These are phyloP conservation scores for Enteromius treurensis DNA, from an alignment of 2,797 vertebrate genomes.

Conservation along the genomic window DNA sequence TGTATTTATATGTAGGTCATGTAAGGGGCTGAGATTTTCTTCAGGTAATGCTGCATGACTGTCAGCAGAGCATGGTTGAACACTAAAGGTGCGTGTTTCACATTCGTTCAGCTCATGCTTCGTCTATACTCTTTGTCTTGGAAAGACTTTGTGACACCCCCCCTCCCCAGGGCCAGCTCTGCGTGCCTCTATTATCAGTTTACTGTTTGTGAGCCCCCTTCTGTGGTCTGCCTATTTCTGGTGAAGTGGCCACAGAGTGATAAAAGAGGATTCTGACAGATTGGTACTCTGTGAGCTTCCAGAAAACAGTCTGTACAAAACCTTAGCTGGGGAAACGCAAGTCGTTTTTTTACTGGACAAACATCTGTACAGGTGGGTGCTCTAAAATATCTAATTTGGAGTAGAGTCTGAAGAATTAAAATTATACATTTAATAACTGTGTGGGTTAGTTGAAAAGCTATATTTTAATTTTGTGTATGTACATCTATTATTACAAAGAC, in stretches of 20 bases:
- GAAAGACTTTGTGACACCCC: conserved; percentile 32
- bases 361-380: conserved; percentile 18
- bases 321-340: not conserved
- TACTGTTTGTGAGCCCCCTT: conserved; percentile 50
- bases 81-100: not conserved
- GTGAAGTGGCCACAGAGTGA: conserved; percentile 54
- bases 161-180: conserved; percentile 39
- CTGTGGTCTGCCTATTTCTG: conserved; percentile 66
- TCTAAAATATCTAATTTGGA: not conserved
- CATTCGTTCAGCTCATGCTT: not conserved
- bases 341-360: not conserved
- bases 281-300: conserved; percentile 34
- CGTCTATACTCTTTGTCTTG: not conserved
- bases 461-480: not conserved
- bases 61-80: not conserved
- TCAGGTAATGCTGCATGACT: not conserved
- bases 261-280: conserved; percentile 60
- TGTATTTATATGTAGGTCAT: not conserved
- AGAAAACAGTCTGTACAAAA: not conserved
- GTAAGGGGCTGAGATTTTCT: not conserved
- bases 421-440: not conserved
- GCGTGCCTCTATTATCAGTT: conserved; percentile 65
- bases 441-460: not conserved
- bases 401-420: not conserved
- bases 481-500: not conserved